Conservation (phyloP, 1,140 invertebrate genomes). For the Aphidius gifuensis region DNA sequence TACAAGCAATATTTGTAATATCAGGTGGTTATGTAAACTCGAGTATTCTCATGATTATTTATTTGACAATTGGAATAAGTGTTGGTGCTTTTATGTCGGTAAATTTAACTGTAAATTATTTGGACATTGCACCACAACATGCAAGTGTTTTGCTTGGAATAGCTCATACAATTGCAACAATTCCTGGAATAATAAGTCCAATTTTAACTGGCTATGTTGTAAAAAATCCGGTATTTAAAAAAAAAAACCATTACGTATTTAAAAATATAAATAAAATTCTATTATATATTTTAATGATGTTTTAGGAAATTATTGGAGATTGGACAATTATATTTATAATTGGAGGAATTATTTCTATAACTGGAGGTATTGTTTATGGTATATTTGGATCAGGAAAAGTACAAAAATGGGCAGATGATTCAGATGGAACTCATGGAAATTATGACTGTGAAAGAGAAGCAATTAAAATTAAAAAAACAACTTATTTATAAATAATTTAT, state of each 20-base stretch:
- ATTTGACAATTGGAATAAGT: slow-evolving; percentile 80
- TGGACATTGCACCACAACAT: slow-evolving; percentile 82
- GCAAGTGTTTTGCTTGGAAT: slow-evolving; percentile 82
- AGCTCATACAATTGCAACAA: slow-evolving; percentile 81
- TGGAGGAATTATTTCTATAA: slow-evolving; percentile 70
- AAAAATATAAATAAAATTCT: neutral
- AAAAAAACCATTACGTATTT: neutral
- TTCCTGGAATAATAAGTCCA: slow-evolving; percentile 84
- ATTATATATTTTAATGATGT: too few relatives aligned
- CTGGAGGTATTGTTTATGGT: slow-evolving; percentile 76
- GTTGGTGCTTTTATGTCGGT: slow-evolving; percentile 71
- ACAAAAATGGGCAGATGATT: slow-evolving; percentile 71
- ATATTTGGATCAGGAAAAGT: slow-evolving; percentile 74
- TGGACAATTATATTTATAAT: slow-evolving; percentile 82
- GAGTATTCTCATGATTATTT: slow-evolving; percentile 67
- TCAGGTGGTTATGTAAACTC: slow-evolving; percentile 68
- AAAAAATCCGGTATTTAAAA: slow-evolving; percentile 59
- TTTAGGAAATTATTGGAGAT: too few relatives aligned
- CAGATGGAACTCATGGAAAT: slow-evolving; percentile 27
- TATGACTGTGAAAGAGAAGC: too few relatives aligned
- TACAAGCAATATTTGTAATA: slow-evolving; percentile 83
- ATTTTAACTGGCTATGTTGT: slow-evolving; percentile 75
- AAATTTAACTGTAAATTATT: slow-evolving; percentile 71
- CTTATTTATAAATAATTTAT: too few relatives aligned
- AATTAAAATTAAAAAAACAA: too few relatives aligned